Base-by-base conservation (phyloP, 2,888 invertebrate genomes). In the Leucoma salicis region DNA sequence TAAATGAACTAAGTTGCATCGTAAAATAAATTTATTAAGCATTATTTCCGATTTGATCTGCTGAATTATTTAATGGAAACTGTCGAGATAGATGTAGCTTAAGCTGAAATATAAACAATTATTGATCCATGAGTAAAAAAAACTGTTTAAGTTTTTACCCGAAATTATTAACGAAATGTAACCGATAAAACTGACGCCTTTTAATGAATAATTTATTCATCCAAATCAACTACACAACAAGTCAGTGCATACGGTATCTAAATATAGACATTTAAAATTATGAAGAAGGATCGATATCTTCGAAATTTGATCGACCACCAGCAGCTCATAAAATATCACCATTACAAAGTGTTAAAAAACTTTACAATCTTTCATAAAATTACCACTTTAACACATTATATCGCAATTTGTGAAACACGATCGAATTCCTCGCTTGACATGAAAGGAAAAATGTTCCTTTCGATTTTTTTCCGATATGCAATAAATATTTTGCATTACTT, bases 401-500 rank as follows among this genome's bases (percentile, higher is more conserved):
- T 63, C 49, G 61, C 66, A 70, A 56, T 78, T 78, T 81, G 77
- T 78, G 72, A 75, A 78, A 77, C 69, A 63, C 68, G 70, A 66
- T 72, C 75, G 64, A 78, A 82, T 79, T 74, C 77, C 74, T 67
- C 77, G 82, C 79, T 80, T 77, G 82, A 21, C 78, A 64, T 72
- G 82, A 21, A 21, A 21, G 8, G 21, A 21, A 21, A 21, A 21
- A 21, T 59, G 21, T 85, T 78, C 82, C 74, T 79, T 84, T 82
- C 79, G 60, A 69, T 78, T 79, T 76, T 76, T 78, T 75, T 66
- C 59, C 59, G 54, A 64, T 68, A 60, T 53, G 48, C 68, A 63
- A 64, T 71, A 64, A 66, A 70, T 74, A 71, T 78, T 75, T 72
- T 73, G 69, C 72, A 71, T 70, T 73, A 85, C 88, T 88, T 87